Conservation (phyloP, 2,113 vertebrate species). For the Ailuropoda melanoleuca region DNA sequence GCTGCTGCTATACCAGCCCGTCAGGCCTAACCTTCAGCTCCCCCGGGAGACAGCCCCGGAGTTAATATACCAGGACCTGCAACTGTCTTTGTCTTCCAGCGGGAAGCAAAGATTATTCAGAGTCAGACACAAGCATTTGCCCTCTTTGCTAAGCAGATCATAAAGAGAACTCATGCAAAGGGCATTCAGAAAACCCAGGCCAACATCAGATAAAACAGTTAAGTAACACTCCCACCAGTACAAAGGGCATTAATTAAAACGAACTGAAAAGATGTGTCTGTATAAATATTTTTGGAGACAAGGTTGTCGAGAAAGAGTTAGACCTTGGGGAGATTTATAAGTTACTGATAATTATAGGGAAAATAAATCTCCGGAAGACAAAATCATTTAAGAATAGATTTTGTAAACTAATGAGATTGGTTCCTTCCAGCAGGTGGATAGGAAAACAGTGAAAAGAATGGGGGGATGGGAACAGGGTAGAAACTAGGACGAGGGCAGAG, state of each 20-base stretch:
- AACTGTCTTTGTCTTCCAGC: not conserved
- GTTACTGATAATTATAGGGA: constrained; percentile 56
- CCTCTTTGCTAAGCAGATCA: not conserved
- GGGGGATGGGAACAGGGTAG: not conserved
- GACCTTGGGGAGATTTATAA: constrained; percentile 67
- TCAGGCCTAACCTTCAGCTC: not conserved
- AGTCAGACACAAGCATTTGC: constrained; percentile 13
- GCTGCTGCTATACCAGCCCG: not conserved
- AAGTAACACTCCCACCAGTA: constrained; percentile 46
- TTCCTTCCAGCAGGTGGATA: not conserved
- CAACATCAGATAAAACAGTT: constrained; percentile 1
- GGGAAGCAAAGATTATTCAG: not conserved
- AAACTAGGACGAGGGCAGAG: not conserved
- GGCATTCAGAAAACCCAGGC: constrained; percentile 6
- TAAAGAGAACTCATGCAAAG: not conserved
- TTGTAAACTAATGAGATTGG: constrained; percentile 47
- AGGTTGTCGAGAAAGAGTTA: constrained; percentile 39
- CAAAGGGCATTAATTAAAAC: constrained; percentile 57
- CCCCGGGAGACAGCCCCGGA: not conserved
- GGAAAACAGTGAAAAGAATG: not conserved
- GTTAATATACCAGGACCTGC: not conserved
- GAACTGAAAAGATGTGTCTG: constrained; percentile 27
- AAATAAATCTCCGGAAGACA: constrained; percentile 64
- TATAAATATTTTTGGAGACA: constrained; percentile 63
- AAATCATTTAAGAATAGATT: constrained; percentile 65